Evolutionary conservation across 92 coral and sea anemone species (phyloP), one percentile per base, ranked within the genome.

Genomic region (Ricordea florida): DNA sequence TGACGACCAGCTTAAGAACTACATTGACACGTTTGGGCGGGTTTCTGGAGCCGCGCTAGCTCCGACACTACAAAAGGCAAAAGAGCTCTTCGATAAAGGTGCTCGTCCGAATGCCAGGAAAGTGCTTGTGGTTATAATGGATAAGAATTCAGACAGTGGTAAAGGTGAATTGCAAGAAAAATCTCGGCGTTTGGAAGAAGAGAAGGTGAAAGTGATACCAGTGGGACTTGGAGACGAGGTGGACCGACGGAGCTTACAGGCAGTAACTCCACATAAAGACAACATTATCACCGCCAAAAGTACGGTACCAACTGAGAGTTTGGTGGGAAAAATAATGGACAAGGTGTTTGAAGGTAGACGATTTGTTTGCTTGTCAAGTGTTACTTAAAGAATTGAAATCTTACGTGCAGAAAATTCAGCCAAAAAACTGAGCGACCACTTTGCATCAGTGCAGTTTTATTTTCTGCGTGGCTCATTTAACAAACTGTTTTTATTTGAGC

Each of bases 111-210:
- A 70, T 34, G 92, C 63, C 1, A 86, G 57, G 65, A 85, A 74
- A 57, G 90, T 91, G 14, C 74, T 91, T 17, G 93, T 92, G 25
- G 88, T 92, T 11, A 81, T 92, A 25, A 85, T 90, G 26, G 97
- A 92, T 43, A 81, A 68, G 65, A 79, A 78, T 23, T 88, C 93
- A 11, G 93, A 69, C 30, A 77, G 81, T 50, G 63, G 69, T 4
- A 69, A 58, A 35, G 34, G 26, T 3, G 66, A 66, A 62, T n/a
- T 88, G 4, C 80, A 41, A 13, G 31, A 60, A 6, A 61, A 42
- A 9, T 85, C 84, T 5, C 68, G 50, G 35, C 79, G 62, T 13
- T 43, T 92, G 78, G 89, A 88, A 47, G 71, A 69, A 17, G 80
- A 45, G 18, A 81, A 79, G 15, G 74, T 92, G 41, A 87, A 73